A percentile compares a stretch with the other conserved stretches of the same genome.
These are phyloP conservation scores for Glareola pratincola DNA, from an alignment of 2,113 vertebrate species.

Conservation along the genomic window DNA sequence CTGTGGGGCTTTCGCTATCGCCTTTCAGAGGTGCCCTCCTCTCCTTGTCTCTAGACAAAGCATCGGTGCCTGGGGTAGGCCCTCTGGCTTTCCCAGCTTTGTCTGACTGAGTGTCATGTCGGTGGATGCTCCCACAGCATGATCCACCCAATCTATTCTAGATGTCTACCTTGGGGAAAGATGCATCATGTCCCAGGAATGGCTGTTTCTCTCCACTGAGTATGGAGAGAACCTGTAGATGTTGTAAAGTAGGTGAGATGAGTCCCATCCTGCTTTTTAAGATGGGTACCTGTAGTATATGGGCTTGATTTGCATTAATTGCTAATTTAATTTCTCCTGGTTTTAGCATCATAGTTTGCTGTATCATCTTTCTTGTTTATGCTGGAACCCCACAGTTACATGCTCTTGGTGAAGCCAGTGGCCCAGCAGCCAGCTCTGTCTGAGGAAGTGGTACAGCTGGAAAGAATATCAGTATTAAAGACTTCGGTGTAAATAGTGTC, in stretches of 20 bases:
- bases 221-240: neutral
- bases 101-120: neutral
- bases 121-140: neutral
- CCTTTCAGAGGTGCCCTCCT: neutral
- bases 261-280: neutral
- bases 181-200: neutral
- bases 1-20: neutral
- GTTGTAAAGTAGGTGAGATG: neutral
- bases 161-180: neutral
- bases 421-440: neutral
- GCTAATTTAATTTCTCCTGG: neutral
- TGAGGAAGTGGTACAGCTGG: neutral
- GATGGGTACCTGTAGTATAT: neutral
- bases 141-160: neutral
- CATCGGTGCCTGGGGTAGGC: neutral
- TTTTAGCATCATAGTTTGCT: neutral
- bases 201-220: neutral
- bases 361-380: neutral
- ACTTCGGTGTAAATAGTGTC: neutral
- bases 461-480: neutral
- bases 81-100: neutral
- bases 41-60: neutral
- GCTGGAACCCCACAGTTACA: neutral
- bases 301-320: neutral
- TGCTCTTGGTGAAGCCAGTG: neutral